Conservation (phyloP, 2,113 vertebrate species). For the Probosciger aterrimus region DNA sequence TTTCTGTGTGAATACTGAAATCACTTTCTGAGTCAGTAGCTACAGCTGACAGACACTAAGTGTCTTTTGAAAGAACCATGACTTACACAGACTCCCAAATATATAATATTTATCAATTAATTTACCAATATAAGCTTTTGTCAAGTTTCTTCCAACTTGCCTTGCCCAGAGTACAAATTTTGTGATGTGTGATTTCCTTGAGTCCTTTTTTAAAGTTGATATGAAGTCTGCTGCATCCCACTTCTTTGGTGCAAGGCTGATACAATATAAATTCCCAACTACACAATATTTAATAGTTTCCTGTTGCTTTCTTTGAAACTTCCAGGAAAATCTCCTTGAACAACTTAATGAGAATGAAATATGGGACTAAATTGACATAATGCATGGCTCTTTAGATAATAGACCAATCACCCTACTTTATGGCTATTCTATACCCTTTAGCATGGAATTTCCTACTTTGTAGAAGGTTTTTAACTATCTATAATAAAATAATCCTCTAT, state of each 20-base stretch:
- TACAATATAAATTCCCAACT: neutral
- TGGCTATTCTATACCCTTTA: neutral
- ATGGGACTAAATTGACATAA: neutral
- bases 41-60: neutral
- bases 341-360: neutral
- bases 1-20: neutral
- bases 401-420: neutral
- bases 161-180: neutral
- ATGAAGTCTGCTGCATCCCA: neutral
- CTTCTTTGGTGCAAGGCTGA: neutral
- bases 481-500: fast-evolving
- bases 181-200: neutral
- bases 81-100: neutral
- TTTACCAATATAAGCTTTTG: neutral
- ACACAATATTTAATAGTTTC: neutral
- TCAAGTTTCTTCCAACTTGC: neutral
- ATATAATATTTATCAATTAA: neutral
- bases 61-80: neutral
- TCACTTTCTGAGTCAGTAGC: neutral
- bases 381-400: neutral
- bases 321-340: neutral
- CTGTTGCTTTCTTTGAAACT: neutral
- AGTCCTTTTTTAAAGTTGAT: neutral
- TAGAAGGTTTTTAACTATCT: neutral
- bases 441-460: neutral